Evolutionary conservation across 30 jellyfish, hydroid and myxozoan species (phyloP).

Genomic region (Chironex yamaguchii): DNA sequence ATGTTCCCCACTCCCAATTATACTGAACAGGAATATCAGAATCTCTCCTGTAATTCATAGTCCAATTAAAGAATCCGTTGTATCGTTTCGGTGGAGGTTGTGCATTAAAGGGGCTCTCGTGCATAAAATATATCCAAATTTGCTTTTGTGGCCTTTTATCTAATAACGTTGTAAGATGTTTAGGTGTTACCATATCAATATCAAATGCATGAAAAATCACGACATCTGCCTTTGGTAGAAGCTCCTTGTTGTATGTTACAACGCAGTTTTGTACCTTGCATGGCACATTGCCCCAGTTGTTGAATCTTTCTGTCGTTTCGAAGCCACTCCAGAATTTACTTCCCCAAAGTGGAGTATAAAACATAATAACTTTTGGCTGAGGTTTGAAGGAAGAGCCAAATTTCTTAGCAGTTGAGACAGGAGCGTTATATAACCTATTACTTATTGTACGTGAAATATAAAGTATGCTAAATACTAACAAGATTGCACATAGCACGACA

Average conservation of each 20-base stretch:
- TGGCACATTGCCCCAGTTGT: slow-evolving; percentile 75
- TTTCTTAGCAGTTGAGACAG: too few species aligned
- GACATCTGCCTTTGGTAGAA: slow-evolving; percentile 72
- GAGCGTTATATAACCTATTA: too few species aligned
- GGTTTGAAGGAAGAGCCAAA: too few species aligned
- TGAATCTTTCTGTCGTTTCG: slow-evolving; percentile 76
- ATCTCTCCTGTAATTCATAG: slow-evolving; percentile 80
- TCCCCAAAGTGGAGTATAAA: slow-evolving; percentile 81
- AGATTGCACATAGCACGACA: too few species aligned
- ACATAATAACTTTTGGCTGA: slow-evolving; percentile 45
- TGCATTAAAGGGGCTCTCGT: slow-evolving; percentile 80
- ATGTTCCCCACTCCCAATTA: slow-evolving; percentile 96
- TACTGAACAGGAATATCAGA: slow-evolving; percentile 87
- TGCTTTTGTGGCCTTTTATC: slow-evolving; percentile 51
- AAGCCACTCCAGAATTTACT: slow-evolving; percentile 78
- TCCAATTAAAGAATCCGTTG: slow-evolving; percentile 90
- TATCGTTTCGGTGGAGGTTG: slow-evolving; percentile 69
- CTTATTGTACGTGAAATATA: too few species aligned
- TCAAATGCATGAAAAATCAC: slow-evolving; percentile 82
- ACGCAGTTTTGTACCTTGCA: slow-evolving; percentile 86
- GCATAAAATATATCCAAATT: slow-evolving; percentile 82
- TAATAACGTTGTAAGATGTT: slow-evolving; percentile 38
- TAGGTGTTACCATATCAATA: slow-evolving; percentile 66
- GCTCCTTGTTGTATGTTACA: slow-evolving; percentile 68
- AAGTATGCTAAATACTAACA: too few species aligned